phyloP scores from a whole-genome alignment of 2,888 invertebrate genomes.

The Unio pictorum region DNA sequence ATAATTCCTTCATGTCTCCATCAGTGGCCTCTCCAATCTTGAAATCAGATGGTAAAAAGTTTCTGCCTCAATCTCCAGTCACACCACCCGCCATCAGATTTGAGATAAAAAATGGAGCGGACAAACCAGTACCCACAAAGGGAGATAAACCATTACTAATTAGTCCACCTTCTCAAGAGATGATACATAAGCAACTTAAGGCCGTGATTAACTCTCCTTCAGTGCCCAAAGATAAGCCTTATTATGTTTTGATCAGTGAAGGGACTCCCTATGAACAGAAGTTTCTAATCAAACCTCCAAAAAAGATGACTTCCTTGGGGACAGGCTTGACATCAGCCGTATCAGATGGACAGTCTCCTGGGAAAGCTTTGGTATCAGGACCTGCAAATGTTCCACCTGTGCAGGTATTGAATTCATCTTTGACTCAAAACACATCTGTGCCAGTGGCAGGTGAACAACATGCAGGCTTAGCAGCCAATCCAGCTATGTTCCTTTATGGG shows the following conservation, averaged over 20 bases:
- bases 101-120: too few species aligned
- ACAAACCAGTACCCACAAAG: constrained; percentile 1
- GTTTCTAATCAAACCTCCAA: constrained; percentile 33
- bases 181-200: constrained; percentile 14
- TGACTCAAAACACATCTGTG: too few species aligned
- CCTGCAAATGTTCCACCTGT: too few species aligned
- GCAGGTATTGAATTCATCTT: too few species aligned
- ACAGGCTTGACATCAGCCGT: background rate
- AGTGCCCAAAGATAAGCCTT: constrained; percentile 36
- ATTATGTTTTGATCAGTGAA: constrained; percentile 33
- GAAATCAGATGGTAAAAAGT: too few species aligned
- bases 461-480: too few species aligned
- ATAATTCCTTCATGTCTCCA: background rate
- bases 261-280: constrained; percentile 31
- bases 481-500: too few species aligned
- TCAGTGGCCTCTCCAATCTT: constrained; percentile 2
- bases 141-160: constrained; percentile 5
- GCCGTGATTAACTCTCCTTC: constrained; percentile 18
- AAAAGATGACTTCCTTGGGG: background rate
- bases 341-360: background rate
- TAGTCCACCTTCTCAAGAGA: background rate
- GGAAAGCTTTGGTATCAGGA: too few species aligned
- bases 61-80: constrained; percentile 1
- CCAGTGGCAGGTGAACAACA: too few species aligned
- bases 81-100: background rate